Percentiles rank a stretch among this genome's conserved stretches.
phyloP scores from a whole-genome alignment of 37 sponge, comb jelly and placozoan genomes.

The Petrosia ficiformis region DNA sequence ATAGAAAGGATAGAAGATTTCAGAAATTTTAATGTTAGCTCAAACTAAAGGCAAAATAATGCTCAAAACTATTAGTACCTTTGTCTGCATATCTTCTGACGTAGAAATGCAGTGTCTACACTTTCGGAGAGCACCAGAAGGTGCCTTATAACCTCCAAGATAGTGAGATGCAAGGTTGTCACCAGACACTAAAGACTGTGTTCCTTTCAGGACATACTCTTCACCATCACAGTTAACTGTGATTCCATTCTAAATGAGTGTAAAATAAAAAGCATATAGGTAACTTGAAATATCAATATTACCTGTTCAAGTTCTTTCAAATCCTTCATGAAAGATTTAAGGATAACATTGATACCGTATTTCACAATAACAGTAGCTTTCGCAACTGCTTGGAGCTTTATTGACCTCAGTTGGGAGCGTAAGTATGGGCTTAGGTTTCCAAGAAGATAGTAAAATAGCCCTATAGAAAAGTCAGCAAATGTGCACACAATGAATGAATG shows the following conservation, averaged over 20 bases:
- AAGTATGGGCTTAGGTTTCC: conserved; percentile 37
- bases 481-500: background rate
- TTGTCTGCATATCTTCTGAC: conserved; percentile 12
- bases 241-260: background rate
- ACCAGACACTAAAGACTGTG: conserved; percentile 14
- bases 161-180: conserved; percentile 32
- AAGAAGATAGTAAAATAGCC: conserved; percentile 45
- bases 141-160: conserved; percentile 29
- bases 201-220: conserved; percentile 1
- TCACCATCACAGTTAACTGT: background rate
- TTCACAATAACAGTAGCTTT: conserved; percentile 9
- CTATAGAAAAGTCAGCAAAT: conserved; percentile 4
- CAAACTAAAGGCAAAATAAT: background rate
- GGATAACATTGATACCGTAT: conserved; percentile 37
- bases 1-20: background rate
- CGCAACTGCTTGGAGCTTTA: conserved; percentile 34
- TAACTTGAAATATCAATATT: background rate
- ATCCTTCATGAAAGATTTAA: conserved; percentile 39
- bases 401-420: conserved; percentile 24
- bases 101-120: conserved; percentile 32
- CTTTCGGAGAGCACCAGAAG: conserved; percentile 11
- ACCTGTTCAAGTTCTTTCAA: conserved; percentile 39
- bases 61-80: conserved; percentile 20
- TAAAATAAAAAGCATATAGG: background rate
- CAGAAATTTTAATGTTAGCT: no score